Conservation (phyloP, 2,113 vertebrate species). For the Datnioides undecimradiatus region DNA sequence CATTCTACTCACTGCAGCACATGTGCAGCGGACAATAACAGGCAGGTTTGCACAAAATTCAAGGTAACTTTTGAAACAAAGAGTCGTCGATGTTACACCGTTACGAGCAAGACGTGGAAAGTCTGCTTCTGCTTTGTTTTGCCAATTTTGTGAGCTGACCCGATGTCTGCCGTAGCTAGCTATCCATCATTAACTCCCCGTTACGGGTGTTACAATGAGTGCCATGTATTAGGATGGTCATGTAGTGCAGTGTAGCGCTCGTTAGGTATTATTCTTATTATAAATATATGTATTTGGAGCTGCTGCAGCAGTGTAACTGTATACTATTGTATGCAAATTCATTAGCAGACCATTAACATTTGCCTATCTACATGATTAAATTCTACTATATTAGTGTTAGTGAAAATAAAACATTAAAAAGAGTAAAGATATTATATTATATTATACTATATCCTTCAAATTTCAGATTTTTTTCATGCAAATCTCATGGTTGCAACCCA, state of each 20-base stretch:
- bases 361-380: too few relatives aligned
- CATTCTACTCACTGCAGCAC: slow-evolving; percentile 3
- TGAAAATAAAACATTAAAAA: too few relatives aligned
- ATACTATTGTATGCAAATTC: too few relatives aligned
- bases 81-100: background rate
- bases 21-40: background rate
- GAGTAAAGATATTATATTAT: too few relatives aligned
- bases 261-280: background rate
- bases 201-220: background rate
- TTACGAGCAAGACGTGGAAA: background rate
- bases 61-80: background rate
- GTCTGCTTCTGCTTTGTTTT: background rate
- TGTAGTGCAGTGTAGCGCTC: background rate
- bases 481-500: too few relatives aligned
- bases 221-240: too few relatives aligned
- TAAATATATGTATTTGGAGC: too few relatives aligned
- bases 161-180: background rate
- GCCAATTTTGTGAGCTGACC: background rate
- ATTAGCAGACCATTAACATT: too few relatives aligned
- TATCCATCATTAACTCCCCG: background rate
- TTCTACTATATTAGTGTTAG: too few relatives aligned
- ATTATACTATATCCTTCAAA: too few relatives aligned
- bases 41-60: slow-evolving; percentile 3
- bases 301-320: too few relatives aligned
- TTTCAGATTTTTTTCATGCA: too few relatives aligned